phyloP scores from a whole-genome alignment of 2,888 invertebrate species.

The Stegophylla sp. region DNA sequence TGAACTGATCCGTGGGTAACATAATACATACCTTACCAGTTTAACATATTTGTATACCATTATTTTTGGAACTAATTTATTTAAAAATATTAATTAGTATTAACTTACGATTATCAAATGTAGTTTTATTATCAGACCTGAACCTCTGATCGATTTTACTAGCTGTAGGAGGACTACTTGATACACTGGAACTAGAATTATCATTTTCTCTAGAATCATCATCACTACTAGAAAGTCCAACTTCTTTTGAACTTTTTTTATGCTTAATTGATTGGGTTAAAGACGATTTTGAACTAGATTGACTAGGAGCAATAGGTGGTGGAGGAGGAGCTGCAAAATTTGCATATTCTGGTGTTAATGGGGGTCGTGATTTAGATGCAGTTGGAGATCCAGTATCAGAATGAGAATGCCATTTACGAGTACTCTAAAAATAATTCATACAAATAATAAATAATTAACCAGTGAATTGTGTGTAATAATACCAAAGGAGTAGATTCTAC shows the following conservation, averaged over 20 bases:
- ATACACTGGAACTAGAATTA: constrained; percentile 61
- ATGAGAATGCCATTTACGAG: constrained; percentile 56
- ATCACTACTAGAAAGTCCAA: constrained; percentile 62
- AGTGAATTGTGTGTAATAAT: constrained; percentile 14
- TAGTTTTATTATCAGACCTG: constrained; percentile 31
- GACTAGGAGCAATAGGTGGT: constrained; percentile 55
- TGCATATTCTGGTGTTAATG: constrained; percentile 62
- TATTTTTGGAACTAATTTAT: background rate
- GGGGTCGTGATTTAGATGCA: constrained; percentile 40
- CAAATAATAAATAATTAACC: background rate
- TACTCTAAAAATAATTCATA: constrained; percentile 35
- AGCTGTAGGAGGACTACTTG: constrained; percentile 61
- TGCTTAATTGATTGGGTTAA: constrained; percentile 33
- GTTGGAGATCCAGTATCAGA: constrained; percentile 57
- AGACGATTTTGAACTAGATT: constrained; percentile 60
- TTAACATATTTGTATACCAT: no score
- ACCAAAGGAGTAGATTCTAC: constrained; percentile 73
- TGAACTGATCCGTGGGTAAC: no score
- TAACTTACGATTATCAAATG: constrained; percentile 42
- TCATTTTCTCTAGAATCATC: constrained; percentile 61
- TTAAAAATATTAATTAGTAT: no score
- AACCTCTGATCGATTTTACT: constrained; percentile 54
- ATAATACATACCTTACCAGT: no score
- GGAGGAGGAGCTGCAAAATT: constrained; percentile 63
- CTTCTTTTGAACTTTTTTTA: constrained; percentile 60